These are phyloP conservation scores for Clarias platycephalus DNA, from an alignment of 2,797 vertebrate species.

Conservation along the genomic window DNA sequence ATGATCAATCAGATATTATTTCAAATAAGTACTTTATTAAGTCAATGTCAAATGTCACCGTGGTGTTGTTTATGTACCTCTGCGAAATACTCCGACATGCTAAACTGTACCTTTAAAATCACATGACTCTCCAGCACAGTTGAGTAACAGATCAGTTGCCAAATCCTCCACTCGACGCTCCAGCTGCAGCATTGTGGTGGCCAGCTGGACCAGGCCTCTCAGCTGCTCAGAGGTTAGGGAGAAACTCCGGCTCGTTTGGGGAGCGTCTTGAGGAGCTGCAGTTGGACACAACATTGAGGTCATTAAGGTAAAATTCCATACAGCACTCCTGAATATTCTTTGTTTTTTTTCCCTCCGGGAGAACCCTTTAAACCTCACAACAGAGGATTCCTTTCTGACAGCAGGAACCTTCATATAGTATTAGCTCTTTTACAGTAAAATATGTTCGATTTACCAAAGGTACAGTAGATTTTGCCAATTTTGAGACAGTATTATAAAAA, in stretches of 20 bases:
- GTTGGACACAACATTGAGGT: slow-evolving; percentile 16
- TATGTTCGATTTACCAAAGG: neutral
- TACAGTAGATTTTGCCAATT: neutral
- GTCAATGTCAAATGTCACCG: neutral
- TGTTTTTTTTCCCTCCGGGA: too few relatives aligned
- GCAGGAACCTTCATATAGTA: neutral
- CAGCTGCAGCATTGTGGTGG: slow-evolving; percentile 79
- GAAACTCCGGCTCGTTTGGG: slow-evolving; percentile 73
- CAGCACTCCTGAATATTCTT: neutral
- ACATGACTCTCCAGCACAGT: slow-evolving; percentile 70
- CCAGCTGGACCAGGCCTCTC: slow-evolving; percentile 80
- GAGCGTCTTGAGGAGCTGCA: slow-evolving; percentile 64
- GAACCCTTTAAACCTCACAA: neutral
- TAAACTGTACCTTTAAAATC: slow-evolving; percentile 78
- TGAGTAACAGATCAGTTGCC: slow-evolving; percentile 73
- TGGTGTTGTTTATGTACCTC: neutral
- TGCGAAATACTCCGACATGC: too few relatives aligned
- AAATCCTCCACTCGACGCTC: slow-evolving; percentile 82
- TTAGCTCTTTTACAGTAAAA: neutral
- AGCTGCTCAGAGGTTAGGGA: slow-evolving; percentile 85
- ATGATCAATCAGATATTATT: neutral
- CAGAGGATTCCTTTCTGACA: neutral
- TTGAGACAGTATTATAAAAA: neutral
- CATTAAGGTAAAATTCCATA: neutral
- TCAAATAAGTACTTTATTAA: neutral